Evolutionary conservation across 2,797 vertebrate genomes (phyloP), one percentile per base, ranked within the genome.

Genomic region (Psittacula echo): DNA sequence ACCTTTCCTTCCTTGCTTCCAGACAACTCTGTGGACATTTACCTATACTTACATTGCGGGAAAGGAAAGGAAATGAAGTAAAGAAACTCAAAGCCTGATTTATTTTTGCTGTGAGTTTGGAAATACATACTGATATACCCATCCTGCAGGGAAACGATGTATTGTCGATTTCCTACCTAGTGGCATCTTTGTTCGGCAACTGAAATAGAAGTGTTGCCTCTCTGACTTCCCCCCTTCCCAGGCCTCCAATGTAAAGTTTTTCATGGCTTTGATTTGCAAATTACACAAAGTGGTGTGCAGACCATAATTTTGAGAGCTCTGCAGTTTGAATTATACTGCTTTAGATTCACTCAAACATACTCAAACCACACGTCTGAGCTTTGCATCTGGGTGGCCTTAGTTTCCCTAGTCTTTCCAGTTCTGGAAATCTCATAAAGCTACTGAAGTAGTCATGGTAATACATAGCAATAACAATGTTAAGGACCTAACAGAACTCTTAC

Each of bases 401-500:
- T 48, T 84, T 74, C 53, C 44, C 44, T 48, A 3, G 2, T 26
- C 26, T 62, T 51, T 67, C 56, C 62, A 86, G 10, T 44, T 66
- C n/a, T 39, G 42, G 26, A 72, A 72, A 62, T 47, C 10, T 75
- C 72, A 54, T 6, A 34, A 27, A 61, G 32, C 32, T 70, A 42
- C 26, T 42, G 4, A 50, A 44, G 50, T 11, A 91, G 37, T 21
- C 24, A 17, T 3, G 10, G 39, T 26, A 22, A 44, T 68, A 23
- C 18, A 48, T 14, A 91, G 45, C 21, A 74, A 17, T 7, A 88
- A 73, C 17, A 64, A 74, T 26, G 13, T 3, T 72, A 53, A 58
- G 48, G 30, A 56, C 29, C 68, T 32, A 64, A 65, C 22, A 88
- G 60, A 71, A 51, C 56, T 7, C 93, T 98, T 96, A 99, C 99